Evolutionary conservation across 2,888 invertebrate species (phyloP).

Genomic region (Bombylius major): DNA sequence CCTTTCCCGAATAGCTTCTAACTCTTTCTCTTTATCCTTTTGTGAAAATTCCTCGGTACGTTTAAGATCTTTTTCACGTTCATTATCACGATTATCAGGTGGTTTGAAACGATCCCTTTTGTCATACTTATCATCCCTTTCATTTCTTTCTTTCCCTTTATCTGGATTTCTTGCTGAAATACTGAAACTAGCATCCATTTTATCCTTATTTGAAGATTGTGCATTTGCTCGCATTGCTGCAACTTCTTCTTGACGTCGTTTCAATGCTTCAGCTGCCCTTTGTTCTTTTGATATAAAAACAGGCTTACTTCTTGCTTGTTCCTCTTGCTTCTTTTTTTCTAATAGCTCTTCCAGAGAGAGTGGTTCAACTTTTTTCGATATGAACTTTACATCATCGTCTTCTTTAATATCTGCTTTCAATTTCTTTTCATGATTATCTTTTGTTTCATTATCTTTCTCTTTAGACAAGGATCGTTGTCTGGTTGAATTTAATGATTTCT

Average conservation of each 20-base stretch:
- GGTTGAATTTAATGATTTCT: slow-evolving; percentile 18
- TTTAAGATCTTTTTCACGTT: slow-evolving; percentile 38
- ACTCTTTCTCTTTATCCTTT: slow-evolving; percentile 84
- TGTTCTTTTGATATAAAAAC: slow-evolving; percentile 96
- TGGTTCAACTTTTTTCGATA: slow-evolving; percentile 54
- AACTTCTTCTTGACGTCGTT: slow-evolving; percentile 79
- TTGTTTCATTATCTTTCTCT: slow-evolving; percentile 27
- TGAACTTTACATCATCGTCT: slow-evolving; percentile 18
- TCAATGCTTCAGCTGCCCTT: slow-evolving; percentile 77
- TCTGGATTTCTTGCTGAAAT: neutral
- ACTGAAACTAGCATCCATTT: too few relatives aligned
- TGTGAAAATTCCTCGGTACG: slow-evolving; percentile 35
- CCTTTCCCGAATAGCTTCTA: slow-evolving; percentile 89
- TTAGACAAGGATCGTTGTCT: neutral
- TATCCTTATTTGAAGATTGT: slow-evolving; percentile 3
- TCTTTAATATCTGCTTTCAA: slow-evolving; percentile 6
- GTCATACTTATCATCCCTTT: slow-evolving; percentile 38
- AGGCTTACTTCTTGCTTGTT: slow-evolving; percentile 89
- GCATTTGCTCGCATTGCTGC: slow-evolving; percentile 61
- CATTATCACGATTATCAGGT: slow-evolving; percentile 32
- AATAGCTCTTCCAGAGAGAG: slow-evolving; percentile 90
- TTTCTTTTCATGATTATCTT: slow-evolving; percentile 15
- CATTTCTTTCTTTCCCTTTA: neutral
- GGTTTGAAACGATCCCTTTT: slow-evolving; percentile 30
- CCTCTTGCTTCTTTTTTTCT: slow-evolving; percentile 91